A percentile compares a stretch with the other conserved stretches of the same genome.
Conservation (phyloP, 2,797 vertebrate genomes). For the Oryzias dopingdopingensis region DNA sequence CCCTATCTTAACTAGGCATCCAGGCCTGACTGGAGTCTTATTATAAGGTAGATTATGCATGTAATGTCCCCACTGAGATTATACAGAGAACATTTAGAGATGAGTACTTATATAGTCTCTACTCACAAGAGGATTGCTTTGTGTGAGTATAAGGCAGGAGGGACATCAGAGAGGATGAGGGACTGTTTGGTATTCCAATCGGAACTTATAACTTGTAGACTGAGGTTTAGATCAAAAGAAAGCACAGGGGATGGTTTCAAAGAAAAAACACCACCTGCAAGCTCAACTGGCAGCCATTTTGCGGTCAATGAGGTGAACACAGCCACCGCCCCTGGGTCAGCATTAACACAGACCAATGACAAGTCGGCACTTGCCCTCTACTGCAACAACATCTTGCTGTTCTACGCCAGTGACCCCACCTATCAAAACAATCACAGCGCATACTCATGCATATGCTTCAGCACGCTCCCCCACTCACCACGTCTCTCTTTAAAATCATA, state of each 20-base stretch:
- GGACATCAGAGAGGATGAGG: slow-evolving; percentile 22
- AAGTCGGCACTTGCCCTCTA: slow-evolving; percentile 67
- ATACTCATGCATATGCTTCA: slow-evolving; percentile 33
- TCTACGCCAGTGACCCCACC: slow-evolving; percentile 67
- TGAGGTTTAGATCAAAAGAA: slow-evolving; percentile 47
- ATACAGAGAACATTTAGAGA: slow-evolving; percentile 40
- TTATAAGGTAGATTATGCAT: slow-evolving; percentile 70
- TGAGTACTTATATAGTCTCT: slow-evolving; percentile 11
- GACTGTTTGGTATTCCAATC: slow-evolving; percentile 61
- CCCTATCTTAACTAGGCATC: slow-evolving; percentile 55
- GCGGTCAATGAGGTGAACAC: slow-evolving; percentile 74
- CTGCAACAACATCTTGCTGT: slow-evolving; percentile 68
- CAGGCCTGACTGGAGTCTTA: slow-evolving; percentile 56
- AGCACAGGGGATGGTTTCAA: slow-evolving; percentile 6
- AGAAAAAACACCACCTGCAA: slow-evolving; percentile 63
- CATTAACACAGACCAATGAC: slow-evolving; percentile 75
- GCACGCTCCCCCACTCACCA: slow-evolving; percentile 9
- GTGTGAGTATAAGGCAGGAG: slow-evolving; percentile 15
- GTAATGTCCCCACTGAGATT: slow-evolving; percentile 62
- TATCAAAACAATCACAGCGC: slow-evolving; percentile 60
- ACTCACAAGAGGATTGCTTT: slow-evolving; percentile 25
- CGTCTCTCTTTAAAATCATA: slow-evolving; percentile 13
- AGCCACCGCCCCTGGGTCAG: slow-evolving; percentile 65
- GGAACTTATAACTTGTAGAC: slow-evolving; percentile 39
- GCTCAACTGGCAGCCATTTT: slow-evolving; percentile 63